Evolutionary conservation across 64 coral and sea anemone species (phyloP).

Genomic region (Stichodactyla mertensii): DNA sequence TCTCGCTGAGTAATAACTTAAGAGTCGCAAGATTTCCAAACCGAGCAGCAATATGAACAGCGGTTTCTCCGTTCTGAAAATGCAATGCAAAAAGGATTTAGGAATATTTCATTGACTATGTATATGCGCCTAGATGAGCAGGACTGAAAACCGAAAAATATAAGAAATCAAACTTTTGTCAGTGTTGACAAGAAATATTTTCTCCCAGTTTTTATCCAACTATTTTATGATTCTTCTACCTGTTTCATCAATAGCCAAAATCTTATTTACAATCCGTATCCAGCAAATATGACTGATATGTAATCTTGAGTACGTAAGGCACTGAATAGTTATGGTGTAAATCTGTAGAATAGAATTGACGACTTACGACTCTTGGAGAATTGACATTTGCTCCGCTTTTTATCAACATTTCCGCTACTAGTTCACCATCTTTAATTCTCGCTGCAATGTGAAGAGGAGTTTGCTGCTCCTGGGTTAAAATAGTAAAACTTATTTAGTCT

Average conservation of each 20-base stretch:
- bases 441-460: slow-evolving; percentile 78
- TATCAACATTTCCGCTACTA: slow-evolving; percentile 77
- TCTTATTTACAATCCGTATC: too few relatives aligned
- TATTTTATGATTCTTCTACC: too few relatives aligned
- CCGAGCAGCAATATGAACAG: slow-evolving; percentile 67
- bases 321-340: too few relatives aligned
- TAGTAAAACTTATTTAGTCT: not conserved
- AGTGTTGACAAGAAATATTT: too few relatives aligned
- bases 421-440: slow-evolving; percentile 64
- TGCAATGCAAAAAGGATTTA: not conserved
- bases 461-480: slow-evolving; percentile 37
- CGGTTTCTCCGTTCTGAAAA: slow-evolving; percentile 78
- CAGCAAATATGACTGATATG: too few relatives aligned
- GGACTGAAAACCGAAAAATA: too few relatives aligned
- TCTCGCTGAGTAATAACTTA: slow-evolving; percentile 73
- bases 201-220: too few relatives aligned
- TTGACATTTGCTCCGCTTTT: slow-evolving; percentile 87
- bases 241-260: too few relatives aligned
- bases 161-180: too few relatives aligned
- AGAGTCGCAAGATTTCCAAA: slow-evolving; percentile 72
- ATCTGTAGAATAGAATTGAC: too few relatives aligned
- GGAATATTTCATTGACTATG: too few relatives aligned
- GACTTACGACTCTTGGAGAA: slow-evolving; percentile 66
- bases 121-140: not conserved
- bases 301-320: not conserved